Conservation (phyloP, 2,797 vertebrate species). For the Tenualosa ilisha region DNA sequence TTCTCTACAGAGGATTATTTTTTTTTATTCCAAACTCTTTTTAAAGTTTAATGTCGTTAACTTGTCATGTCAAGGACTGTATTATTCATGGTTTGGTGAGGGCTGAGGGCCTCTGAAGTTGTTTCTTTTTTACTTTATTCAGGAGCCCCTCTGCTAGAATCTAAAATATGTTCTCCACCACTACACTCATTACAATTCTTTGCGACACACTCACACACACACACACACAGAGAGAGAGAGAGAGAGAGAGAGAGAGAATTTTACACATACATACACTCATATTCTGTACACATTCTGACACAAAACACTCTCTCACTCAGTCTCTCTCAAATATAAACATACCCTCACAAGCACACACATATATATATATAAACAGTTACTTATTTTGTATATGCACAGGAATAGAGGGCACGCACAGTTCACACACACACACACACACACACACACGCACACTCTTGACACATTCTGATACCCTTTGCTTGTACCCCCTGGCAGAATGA, state of each 20-base stretch:
- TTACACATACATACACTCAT: slow-evolving; percentile 20
- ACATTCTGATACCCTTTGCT: background rate
- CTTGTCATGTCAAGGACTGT: slow-evolving; percentile 18
- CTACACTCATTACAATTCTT: slow-evolving; percentile 5
- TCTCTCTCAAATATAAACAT: no score
- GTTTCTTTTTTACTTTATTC: slow-evolving; percentile 15
- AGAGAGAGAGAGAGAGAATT: no score
- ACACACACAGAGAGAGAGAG: background rate
- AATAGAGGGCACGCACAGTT: background rate
- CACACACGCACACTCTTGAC: background rate
- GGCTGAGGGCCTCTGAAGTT: slow-evolving; percentile 14
- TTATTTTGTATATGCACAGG: background rate
- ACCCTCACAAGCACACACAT: background rate
- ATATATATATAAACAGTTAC: background rate
- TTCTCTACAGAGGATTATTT: background rate
- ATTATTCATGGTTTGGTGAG: slow-evolving; percentile 23
- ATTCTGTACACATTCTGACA: background rate
- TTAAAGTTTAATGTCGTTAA: slow-evolving; percentile 14
- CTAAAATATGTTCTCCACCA: slow-evolving; percentile 14
- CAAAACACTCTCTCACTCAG: background rate
- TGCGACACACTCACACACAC: slow-evolving; percentile 10
- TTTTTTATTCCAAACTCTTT: background rate
- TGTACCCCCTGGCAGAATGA: slow-evolving; percentile 77
- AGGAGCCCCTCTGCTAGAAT: background rate
- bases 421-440: slow-evolving; percentile 25